phyloP scores from a whole-genome alignment of 2,797 vertebrate species.

The Gouania willdenowi region DNA sequence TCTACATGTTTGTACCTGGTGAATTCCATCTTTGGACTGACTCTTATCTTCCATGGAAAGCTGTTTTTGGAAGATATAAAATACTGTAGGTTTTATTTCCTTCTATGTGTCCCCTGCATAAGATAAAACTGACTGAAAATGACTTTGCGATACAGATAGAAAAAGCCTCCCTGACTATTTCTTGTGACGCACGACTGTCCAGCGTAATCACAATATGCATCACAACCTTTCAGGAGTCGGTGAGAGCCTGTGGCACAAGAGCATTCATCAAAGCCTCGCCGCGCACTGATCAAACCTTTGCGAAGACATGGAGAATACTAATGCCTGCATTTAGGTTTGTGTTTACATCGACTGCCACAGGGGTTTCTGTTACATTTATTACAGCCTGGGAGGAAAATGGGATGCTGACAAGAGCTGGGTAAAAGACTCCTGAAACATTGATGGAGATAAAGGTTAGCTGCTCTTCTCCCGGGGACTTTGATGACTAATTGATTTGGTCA shows the following conservation, averaged over 20 bases:
- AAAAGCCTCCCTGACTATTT: background rate
- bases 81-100: no score
- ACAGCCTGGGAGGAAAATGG: background rate
- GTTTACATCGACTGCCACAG: conserved; percentile 34
- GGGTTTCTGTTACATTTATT: conserved; percentile 19
- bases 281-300: conserved; percentile 10
- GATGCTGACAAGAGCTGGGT: conserved; percentile 7
- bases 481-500: conserved; percentile 66
- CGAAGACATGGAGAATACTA: conserved; percentile 36
- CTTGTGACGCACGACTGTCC: conserved; percentile 1
- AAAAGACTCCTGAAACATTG: conserved; percentile 65
- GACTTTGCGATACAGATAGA: background rate
- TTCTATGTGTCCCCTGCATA: no score
- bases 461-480: conserved; percentile 50
- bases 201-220: conserved; percentile 28
- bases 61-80: no score
- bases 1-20: no score
- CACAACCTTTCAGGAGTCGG: background rate
- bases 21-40: no score
- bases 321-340: conserved; percentile 36
- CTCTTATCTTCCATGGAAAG: no score
- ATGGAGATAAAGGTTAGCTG: conserved; percentile 72
- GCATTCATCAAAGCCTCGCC: conserved; percentile 34
- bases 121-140: no score
- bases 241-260: conserved; percentile 29